Percentiles rank a stretch among this genome's conserved stretches.
Evolutionary conservation across 2,797 vertebrate genomes (phyloP).

Genomic region (Phoxinus dragarum): DNA sequence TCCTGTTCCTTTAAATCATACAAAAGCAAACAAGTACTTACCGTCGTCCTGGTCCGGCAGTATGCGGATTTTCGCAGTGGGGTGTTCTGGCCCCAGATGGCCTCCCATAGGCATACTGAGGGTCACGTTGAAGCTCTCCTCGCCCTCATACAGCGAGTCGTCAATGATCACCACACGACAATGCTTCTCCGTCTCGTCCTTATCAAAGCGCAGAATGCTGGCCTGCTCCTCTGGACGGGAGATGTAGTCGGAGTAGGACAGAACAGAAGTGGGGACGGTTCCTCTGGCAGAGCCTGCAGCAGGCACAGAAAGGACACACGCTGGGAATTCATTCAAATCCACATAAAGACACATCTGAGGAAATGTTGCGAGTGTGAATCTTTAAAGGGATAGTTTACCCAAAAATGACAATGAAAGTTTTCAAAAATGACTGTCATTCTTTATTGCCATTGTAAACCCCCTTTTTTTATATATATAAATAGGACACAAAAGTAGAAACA

Average conservation of each 20-base stretch:
- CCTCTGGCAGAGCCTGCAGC: conserved; percentile 86
- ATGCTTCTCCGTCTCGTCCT: conserved; percentile 82
- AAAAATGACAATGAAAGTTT: neutral
- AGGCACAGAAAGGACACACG: neutral
- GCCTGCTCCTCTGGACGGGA: conserved; percentile 89
- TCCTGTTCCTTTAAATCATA: neutral
- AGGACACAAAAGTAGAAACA: neutral
- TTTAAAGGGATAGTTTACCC: neutral
- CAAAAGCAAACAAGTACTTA: conserved; percentile 69
- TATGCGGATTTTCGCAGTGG: conserved; percentile 81
- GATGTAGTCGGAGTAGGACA: conserved; percentile 96
- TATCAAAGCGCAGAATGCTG: conserved; percentile 89
- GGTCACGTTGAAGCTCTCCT: conserved; percentile 89
- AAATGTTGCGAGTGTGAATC: neutral
- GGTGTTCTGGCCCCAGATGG: conserved; percentile 84
- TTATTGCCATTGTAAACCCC: neutral
- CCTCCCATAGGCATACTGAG: conserved; percentile 90
- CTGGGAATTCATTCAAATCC: neutral
- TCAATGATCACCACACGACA: conserved; percentile 91
- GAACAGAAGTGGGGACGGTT: conserved; percentile 86
- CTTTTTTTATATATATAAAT: no score
- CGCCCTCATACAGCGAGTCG: conserved; percentile 89
- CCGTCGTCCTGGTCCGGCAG: conserved; percentile 88
- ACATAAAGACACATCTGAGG: neutral
- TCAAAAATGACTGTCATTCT: neutral